Conservation (phyloP, 2,113 vertebrate genomes). For the Paramormyrops kingsleyae region DNA sequence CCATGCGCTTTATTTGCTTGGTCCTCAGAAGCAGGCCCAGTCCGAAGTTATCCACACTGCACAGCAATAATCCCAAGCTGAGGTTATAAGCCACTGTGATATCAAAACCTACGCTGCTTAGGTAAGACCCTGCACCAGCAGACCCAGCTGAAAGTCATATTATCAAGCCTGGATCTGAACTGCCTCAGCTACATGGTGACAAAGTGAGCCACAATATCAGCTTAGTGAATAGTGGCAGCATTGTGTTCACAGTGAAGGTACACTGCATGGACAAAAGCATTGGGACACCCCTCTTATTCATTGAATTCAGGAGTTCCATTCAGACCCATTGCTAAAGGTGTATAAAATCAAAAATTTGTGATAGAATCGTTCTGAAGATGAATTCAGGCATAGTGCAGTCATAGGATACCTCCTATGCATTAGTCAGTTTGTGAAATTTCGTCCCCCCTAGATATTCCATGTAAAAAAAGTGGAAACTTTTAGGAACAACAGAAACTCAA, state of each 20-base stretch:
- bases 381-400: too few relatives aligned
- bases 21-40: constrained; percentile 71
- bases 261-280: neutral
- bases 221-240: neutral
- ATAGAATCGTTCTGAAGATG: too few relatives aligned
- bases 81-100: neutral
- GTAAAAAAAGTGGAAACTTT: too few relatives aligned
- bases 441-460: too few relatives aligned
- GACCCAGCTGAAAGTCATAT: neutral
- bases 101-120: neutral
- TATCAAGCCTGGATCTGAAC: neutral
- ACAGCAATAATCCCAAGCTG: neutral
- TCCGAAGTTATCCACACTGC: constrained; percentile 76
- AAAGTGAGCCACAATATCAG: neutral
- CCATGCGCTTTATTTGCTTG: constrained; percentile 78
- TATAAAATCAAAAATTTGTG: neutral
- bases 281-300: neutral
- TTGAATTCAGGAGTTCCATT: neutral
- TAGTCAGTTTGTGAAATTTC: too few relatives aligned
- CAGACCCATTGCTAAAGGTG: neutral
- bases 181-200: neutral
- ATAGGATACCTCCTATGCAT: too few relatives aligned
- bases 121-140: neutral
- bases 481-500: too few relatives aligned
- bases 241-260: neutral